A percentile compares a stretch with the other conserved stretches of the same genome.
phyloP scores from a whole-genome alignment of 2,888 invertebrate species.

The Dryococelus australis region DNA sequence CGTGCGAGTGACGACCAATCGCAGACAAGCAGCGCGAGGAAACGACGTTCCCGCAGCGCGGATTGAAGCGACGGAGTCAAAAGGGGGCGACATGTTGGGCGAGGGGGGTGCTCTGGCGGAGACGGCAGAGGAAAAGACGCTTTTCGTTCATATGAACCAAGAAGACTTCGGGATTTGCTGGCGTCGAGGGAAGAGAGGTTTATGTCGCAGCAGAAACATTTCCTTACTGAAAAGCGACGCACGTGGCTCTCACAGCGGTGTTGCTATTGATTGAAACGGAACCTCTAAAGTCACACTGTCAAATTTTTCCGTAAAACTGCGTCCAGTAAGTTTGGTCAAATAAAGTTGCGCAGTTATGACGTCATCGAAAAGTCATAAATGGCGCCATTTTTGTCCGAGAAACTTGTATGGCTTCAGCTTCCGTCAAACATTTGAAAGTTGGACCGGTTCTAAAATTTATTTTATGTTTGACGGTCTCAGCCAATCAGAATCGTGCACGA shows the following conservation, averaged over 20 bases:
- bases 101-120: neutral
- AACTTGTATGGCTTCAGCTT: no score
- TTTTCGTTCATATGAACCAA: slow-evolving; percentile 10
- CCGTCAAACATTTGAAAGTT: no score
- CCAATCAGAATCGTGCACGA: no score
- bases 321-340: no score
- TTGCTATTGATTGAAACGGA: no score
- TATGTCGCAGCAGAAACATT: neutral
- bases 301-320: no score
- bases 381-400: no score
- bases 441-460: no score
- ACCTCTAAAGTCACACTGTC: no score
- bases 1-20: neutral
- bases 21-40: neutral
- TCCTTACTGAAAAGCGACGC: neutral
- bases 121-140: neutral
- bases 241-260: neutral
- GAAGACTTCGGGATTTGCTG: slow-evolving; percentile 18
- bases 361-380: no score
- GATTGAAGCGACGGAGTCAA: neutral
- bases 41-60: neutral
- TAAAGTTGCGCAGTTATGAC: no score
- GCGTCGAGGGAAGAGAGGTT: neutral
- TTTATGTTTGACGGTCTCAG: no score
- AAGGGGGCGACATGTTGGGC: neutral